A percentile compares a stretch with the other conserved stretches of the same genome.
Evolutionary conservation across 1,140 invertebrate genomes (phyloP).

Genomic region (Eupristina koningsbergeri): DNA sequence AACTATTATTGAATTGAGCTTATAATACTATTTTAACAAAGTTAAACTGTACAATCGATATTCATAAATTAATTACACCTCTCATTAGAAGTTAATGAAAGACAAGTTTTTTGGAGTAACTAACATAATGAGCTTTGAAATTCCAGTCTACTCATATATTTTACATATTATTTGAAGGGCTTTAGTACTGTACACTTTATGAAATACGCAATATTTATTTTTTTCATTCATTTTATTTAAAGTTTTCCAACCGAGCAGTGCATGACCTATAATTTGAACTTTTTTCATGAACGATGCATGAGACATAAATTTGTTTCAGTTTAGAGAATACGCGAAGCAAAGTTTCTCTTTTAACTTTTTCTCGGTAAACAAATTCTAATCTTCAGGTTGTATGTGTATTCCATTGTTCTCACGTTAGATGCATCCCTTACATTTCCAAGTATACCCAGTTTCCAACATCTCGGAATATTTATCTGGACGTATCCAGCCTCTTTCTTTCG

Average conservation of each 20-base stretch:
- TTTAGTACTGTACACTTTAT: background rate
- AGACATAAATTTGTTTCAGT: background rate
- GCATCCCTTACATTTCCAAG: background rate
- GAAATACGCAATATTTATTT: background rate
- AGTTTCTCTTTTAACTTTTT: background rate
- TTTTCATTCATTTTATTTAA: background rate
- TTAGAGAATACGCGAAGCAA: background rate
- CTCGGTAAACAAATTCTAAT: constrained; percentile 4
- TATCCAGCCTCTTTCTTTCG: background rate
- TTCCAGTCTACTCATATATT: background rate
- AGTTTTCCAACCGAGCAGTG: background rate
- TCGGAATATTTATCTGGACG: background rate
- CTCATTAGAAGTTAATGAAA: background rate
- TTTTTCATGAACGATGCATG: background rate
- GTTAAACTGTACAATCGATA: too few species aligned
- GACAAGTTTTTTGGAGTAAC: background rate
- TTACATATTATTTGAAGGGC: background rate
- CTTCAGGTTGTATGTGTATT: background rate
- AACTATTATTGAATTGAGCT: too few species aligned
- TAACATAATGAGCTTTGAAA: background rate
- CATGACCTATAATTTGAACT: background rate
- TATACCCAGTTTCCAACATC: background rate
- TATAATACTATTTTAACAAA: too few species aligned
- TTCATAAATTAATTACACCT: background rate
- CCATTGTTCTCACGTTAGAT: background rate